These are phyloP conservation scores for Grantiella picta DNA, from an alignment of 2,113 vertebrate genomes.

Conservation along the genomic window DNA sequence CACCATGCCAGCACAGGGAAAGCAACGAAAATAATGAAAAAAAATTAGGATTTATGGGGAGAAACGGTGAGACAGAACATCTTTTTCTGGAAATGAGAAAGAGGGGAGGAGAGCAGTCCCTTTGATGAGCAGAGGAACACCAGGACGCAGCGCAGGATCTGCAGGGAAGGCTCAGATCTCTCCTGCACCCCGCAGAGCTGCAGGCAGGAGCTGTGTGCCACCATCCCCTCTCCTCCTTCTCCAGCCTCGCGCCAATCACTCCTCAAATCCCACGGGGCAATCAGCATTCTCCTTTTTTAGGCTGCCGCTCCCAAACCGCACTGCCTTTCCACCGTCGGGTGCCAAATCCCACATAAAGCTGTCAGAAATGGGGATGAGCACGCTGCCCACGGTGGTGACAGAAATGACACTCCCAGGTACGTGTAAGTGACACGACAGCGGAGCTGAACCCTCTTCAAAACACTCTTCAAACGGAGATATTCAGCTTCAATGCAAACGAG, in stretches of 20 bases:
- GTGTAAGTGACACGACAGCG: not conserved
- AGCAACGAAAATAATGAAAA: not conserved
- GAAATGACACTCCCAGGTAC: not conserved
- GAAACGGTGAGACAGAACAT: not conserved
- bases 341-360: not conserved
- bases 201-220: not conserved
- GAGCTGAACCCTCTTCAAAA: not conserved
- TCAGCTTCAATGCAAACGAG: fast-evolving
- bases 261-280: not conserved
- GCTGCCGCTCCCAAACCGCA: too few relatives aligned
- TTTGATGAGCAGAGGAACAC: not conserved
- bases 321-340: too few relatives aligned
- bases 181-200: not conserved
- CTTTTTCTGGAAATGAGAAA: not conserved
- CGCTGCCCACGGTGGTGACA: fast-evolving
- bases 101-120: not conserved
- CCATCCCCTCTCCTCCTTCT: not conserved
- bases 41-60: not conserved
- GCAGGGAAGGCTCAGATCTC: not conserved
- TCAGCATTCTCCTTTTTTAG: not conserved
- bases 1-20: not conserved
- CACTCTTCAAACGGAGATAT: not conserved
- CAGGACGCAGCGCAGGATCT: not conserved
- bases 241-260: not conserved
- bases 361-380: not conserved